Conservation (phyloP, 1,140 invertebrate genomes). For the Eriosoma lanigerum region DNA sequence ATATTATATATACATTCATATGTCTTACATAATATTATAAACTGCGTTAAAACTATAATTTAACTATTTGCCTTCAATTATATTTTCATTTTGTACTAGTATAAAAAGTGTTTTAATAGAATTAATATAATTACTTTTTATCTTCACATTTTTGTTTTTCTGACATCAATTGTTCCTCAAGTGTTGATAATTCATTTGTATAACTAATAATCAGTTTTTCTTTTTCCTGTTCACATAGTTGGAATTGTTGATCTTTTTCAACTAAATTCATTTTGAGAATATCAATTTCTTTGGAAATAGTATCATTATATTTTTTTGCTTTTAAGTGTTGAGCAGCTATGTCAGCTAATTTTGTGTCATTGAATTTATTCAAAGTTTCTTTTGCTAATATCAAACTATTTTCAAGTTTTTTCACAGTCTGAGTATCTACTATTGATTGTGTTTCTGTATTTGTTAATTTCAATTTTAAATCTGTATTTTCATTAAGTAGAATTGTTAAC, state of each 20-base stretch:
- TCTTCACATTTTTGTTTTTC: neutral
- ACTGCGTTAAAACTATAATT: no score
- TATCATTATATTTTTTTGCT: neutral
- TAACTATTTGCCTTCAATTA: no score
- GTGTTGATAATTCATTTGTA: neutral
- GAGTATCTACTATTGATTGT: neutral
- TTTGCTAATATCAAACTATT: neutral
- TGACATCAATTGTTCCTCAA: slow-evolving; percentile 5
- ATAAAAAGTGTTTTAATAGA: no score
- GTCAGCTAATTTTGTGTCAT: neutral
- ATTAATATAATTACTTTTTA: neutral
- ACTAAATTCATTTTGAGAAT: neutral
- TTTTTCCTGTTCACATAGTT: neutral
- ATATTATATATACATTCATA: neutral
- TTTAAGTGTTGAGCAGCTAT: neutral
- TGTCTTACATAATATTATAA: no score
- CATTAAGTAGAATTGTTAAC: neutral
- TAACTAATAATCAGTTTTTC: neutral
- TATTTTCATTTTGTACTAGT: no score
- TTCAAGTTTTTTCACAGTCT: neutral
- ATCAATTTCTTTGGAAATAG: slow-evolving; percentile 3
- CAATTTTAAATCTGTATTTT: slow-evolving; percentile 25
- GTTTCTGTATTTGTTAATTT: neutral
- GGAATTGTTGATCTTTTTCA: neutral
- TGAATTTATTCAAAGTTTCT: neutral